Percentiles rank a stretch among this genome's conserved stretches.
These are phyloP conservation scores for Mormyrus iriodes DNA, from an alignment of 2,113 vertebrate genomes.

Conservation along the genomic window DNA sequence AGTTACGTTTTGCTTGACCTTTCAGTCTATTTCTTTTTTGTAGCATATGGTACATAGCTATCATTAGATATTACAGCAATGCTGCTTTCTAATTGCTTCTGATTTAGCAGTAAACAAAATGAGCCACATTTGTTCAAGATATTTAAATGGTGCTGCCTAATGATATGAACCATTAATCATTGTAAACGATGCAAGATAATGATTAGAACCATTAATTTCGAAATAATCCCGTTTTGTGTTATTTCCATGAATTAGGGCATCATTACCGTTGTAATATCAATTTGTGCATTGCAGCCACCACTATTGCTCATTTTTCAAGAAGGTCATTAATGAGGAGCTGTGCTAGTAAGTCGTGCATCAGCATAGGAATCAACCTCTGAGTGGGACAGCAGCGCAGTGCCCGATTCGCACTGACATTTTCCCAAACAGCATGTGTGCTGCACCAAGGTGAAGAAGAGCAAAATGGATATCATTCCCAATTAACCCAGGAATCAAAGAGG, in stretches of 20 bases:
- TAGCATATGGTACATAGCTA: slow-evolving; percentile 55
- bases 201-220: slow-evolving; percentile 38
- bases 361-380: slow-evolving; percentile 59
- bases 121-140: slow-evolving; percentile 47
- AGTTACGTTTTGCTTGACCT: slow-evolving; percentile 1
- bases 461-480: slow-evolving; percentile 76
- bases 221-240: slow-evolving; percentile 47
- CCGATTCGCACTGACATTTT: slow-evolving; percentile 83
- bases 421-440: slow-evolving; percentile 63
- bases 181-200: background rate
- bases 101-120: slow-evolving; percentile 20
- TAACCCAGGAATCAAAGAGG: slow-evolving; percentile 80
- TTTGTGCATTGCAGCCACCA: slow-evolving; percentile 41
- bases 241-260: slow-evolving; percentile 3
- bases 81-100: slow-evolving; percentile 40
- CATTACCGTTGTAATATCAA: slow-evolving; percentile 26
- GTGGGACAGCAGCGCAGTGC: slow-evolving; percentile 47
- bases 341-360: slow-evolving; percentile 46
- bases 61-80: slow-evolving; percentile 52
- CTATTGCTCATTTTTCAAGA: slow-evolving; percentile 49
- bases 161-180: slow-evolving; percentile 25
- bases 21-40: slow-evolving; percentile 48
- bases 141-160: slow-evolving; percentile 64
- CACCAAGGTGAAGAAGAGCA: slow-evolving; percentile 59
- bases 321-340: slow-evolving; percentile 61